Evolutionary conservation across 2,888 invertebrate genomes (phyloP).

Genomic region (Dolichopus griseipennis): DNA sequence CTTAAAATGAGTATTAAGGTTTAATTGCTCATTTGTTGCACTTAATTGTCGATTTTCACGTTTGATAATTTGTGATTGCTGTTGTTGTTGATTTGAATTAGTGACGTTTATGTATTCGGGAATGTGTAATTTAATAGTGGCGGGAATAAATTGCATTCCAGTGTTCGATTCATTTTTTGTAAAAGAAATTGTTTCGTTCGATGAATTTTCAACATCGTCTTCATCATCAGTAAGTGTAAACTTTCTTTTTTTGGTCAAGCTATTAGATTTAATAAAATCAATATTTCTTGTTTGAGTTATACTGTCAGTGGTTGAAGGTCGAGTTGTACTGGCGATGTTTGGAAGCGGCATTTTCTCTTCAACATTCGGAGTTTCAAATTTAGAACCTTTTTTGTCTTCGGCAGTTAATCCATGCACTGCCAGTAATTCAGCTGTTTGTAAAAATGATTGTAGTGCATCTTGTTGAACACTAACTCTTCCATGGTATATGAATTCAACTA

Average conservation of each 20-base stretch:
- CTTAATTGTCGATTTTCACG: too few relatives aligned
- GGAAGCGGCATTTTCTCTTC: neutral
- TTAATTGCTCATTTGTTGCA: neutral
- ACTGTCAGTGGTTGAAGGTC: neutral
- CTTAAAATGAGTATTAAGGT: neutral
- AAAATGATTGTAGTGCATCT: slow-evolving; percentile 67
- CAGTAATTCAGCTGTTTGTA: slow-evolving; percentile 66
- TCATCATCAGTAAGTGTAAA: neutral
- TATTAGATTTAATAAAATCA: neutral
- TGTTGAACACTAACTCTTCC: slow-evolving; percentile 76
- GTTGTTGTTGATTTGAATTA: neutral
- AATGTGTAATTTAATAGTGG: slow-evolving; percentile 49
- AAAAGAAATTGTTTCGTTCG: slow-evolving; percentile 32
- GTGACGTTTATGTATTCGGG: slow-evolving; percentile 45
- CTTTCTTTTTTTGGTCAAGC: neutral
- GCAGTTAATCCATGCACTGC: slow-evolving; percentile 66
- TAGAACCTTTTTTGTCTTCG: slow-evolving; percentile 30
- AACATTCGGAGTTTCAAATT: slow-evolving; percentile 22
- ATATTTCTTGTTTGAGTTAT: neutral
- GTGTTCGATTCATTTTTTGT: neutral
- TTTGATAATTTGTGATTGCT: neutral
- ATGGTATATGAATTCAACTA: slow-evolving; percentile 72
- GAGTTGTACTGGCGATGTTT: neutral
- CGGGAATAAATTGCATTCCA: slow-evolving; percentile 27
- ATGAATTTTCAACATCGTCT: neutral